Evolutionary conservation across 2,113 vertebrate species (phyloP), one percentile per base, ranked within the genome.

Genomic region (Caranx melampygus): DNA sequence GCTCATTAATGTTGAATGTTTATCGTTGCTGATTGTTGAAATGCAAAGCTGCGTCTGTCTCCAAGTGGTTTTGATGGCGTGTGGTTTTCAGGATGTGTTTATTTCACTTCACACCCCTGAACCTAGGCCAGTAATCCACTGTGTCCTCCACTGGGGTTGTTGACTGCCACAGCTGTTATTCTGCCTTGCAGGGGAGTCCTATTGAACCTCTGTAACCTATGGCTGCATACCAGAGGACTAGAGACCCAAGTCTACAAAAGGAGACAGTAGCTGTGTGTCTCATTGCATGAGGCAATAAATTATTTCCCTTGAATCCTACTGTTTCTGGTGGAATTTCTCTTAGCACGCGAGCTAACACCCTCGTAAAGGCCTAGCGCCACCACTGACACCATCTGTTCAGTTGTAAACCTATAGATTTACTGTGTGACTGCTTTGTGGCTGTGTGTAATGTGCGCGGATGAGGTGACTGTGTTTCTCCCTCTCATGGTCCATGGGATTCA

Each of bases 331-430:
- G 82, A 83, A 80, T 89, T 75, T 77, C 81, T 88, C 78, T 87
- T 78, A 71, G 78, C 87, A 54, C 12, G 21, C 81, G 20, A 68
- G 74, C 86, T 74, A 87, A 87, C 86, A 78, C 62, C 85, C 81
- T 88, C 84, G 55, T 90, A 86, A 89, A 92, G 85, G 75, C 61
- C 66, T 33, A 35, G 75, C 70, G 45, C 84, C 87, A 74, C 73
- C 67, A 33, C 69, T 72, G 47, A 83, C 81, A 72, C 88, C 81
- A 84, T 88, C 83, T 89, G 86, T 79, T 87, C 55, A 44, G 74
- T 55, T 78, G 86, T 72, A 91, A 91, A 94, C 78, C 82, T 84
- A 71, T 67, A 85, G 91, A 88, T 92, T 89, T 90, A 87, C 85
- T 83, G 75, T 87, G 83, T 62, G 68, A 85, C 78, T 75, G 71